Conservation (phyloP, 2,888 invertebrate genomes). For the Cheilosia vulpina region DNA sequence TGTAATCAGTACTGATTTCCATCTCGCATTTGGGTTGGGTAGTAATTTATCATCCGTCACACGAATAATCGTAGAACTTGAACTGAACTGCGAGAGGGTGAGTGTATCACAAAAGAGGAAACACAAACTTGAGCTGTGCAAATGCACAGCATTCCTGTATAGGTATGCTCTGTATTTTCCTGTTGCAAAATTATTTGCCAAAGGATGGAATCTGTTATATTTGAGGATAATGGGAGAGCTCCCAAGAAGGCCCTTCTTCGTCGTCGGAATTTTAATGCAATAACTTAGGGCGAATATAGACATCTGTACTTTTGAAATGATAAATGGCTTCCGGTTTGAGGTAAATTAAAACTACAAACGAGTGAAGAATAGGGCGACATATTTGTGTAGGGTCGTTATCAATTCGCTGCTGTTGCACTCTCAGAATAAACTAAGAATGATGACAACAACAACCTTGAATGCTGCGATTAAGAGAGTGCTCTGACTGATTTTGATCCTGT, state of each 20-base stretch:
- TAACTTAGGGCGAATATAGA: no score
- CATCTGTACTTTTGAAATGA: no score
- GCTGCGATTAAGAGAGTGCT: no score
- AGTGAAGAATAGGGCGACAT: no score
- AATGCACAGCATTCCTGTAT: constrained; percentile 11
- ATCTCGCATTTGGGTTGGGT: constrained; percentile 11
- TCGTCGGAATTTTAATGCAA: not conserved
- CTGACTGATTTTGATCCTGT: no score
- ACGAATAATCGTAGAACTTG: not conserved
- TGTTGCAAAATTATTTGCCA: not conserved
- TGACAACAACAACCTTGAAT: no score
- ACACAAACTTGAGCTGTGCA: not conserved
- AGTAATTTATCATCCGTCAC: constrained; percentile 37
- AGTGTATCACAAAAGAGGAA: not conserved
- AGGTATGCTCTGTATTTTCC: not conserved
- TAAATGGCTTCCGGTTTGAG: no score
- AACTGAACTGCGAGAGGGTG: not conserved
- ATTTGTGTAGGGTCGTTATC: no score
- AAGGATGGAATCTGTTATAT: not conserved
- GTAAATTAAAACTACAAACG: no score
- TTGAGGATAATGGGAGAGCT: not conserved
- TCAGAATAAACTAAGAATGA: no score
- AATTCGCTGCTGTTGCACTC: no score
- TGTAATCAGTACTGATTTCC: constrained; percentile 45
- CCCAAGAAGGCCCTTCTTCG: not conserved